Evolutionary conservation across 1,140 invertebrate genomes (phyloP).

Genomic region (Solen grandis): DNA sequence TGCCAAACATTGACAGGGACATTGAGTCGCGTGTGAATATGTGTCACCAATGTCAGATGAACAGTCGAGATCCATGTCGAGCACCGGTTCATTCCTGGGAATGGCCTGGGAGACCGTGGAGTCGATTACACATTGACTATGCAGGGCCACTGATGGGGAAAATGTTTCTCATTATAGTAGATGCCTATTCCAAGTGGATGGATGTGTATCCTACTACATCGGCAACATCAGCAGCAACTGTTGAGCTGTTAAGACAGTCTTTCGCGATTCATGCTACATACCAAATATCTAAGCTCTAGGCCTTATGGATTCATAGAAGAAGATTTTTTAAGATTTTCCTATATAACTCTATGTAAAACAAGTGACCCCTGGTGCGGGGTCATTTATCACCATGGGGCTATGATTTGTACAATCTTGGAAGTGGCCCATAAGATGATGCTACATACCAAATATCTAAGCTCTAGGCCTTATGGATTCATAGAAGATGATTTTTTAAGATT

Average conservation of each 20-base stretch:
- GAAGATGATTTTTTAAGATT: too few relatives aligned
- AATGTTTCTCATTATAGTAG: conserved; percentile 80
- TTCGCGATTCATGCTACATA: conserved; percentile 78
- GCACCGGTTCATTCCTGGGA: conserved; percentile 74
- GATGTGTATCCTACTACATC: conserved; percentile 33
- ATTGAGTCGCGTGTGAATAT: conserved; percentile 77
- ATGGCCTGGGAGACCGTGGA: conserved; percentile 75
- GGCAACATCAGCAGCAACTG: conserved; percentile 59
- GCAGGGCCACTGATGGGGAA: conserved; percentile 76
- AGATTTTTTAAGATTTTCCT: too few relatives aligned
- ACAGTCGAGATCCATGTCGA: conserved; percentile 59
- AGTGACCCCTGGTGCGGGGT: too few relatives aligned
- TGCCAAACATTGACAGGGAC: conserved; percentile 81
- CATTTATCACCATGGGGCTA: too few relatives aligned
- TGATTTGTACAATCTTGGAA: too few relatives aligned
- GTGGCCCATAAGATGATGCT: too few relatives aligned
- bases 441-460: too few relatives aligned
- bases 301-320: too few relatives aligned
- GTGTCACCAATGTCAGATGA: conserved; percentile 80
- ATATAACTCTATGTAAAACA: too few relatives aligned
- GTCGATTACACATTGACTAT: conserved; percentile 79
- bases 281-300: too few relatives aligned
- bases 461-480: too few relatives aligned
- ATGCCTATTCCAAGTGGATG: conserved; percentile 81
- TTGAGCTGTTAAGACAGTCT: conserved; percentile 65